Base-by-base conservation (phyloP, 2,888 invertebrate genomes). In the Polydrusus tereticollis region DNA sequence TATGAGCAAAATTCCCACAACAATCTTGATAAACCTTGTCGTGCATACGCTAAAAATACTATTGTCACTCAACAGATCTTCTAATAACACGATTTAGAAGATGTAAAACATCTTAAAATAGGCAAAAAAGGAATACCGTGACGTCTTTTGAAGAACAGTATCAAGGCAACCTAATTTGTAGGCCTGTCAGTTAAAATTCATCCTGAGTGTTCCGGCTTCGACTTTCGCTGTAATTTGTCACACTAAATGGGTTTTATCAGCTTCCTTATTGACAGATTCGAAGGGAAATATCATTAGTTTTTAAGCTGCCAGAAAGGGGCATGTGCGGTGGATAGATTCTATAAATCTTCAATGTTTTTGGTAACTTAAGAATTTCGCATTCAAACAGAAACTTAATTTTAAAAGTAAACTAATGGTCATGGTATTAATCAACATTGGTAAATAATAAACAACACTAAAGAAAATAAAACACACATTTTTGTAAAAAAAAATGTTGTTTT, bases 201-300 rank as follows among this genome's bases (percentile, higher is more conserved):
- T 55, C 52, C 29, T 12, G 33, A 55, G 52, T 55, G 52, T 55
- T 55, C 52, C 52, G 52, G 52, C 52, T 55, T 14, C 52, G 52
- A 55, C 29, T 55, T 55, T 55, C 29, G 12, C 52, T 55, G 52
- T 55, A 55, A 55, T 55, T 55, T 55, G 52, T 55, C 52, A 55
- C 52, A 55, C 52, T 55, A 55, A 55, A 55, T 29, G 52, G 52
- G 29, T 55, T 55, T 55, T 55, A 55, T 55, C 52, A 55, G 52
- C 52, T 55, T 29, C 52, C n/a, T 23, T 55, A 55, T 55, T 55
- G 52, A 55, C 52, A 55, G 52, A 55, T 55, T 55, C 29, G 52
- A 29, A 50, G 52, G 52, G 29, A 14, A 50, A 55, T 55, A 55
- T 55, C 52, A 55, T 55, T 55, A 55, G 52, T 55, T 55, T 55